phyloP scores from a whole-genome alignment of 2,797 vertebrate species.

The Sebastes flavidus region DNA sequence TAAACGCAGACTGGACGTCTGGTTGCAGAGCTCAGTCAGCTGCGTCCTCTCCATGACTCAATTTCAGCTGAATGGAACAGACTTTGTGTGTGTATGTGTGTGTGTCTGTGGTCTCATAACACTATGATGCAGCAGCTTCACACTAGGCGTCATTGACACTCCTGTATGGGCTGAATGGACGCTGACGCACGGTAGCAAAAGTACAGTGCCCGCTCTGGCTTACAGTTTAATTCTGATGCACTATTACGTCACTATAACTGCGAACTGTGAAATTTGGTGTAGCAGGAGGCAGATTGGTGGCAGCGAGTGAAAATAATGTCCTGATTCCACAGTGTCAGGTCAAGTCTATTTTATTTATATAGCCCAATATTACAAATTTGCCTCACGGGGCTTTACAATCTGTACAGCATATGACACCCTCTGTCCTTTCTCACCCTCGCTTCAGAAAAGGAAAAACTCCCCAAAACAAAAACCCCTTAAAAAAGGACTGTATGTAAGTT shows the following conservation, averaged over 20 bases:
- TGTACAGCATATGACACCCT: neutral
- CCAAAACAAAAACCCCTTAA: neutral
- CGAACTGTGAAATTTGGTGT: constrained; percentile 52
- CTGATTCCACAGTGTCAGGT: constrained; percentile 9
- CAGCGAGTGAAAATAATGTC: constrained; percentile 47
- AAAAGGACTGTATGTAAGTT: too few species aligned
- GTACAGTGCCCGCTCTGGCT: constrained; percentile 34
- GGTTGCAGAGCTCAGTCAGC: constrained; percentile 53
- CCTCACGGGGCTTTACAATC: neutral
- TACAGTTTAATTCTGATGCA: constrained; percentile 32
- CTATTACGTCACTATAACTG: constrained; percentile 46
- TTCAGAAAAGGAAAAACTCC: neutral
- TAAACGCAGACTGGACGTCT: constrained; percentile 43
- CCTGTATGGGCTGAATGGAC: constrained; percentile 47
- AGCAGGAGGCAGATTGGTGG: constrained; percentile 40
- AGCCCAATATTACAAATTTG: neutral
- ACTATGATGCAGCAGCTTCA: constrained; percentile 71
- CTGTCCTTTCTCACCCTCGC: neutral
- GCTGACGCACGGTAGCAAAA: constrained; percentile 66
- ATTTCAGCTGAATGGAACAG: constrained; percentile 58
- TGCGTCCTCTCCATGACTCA: constrained; percentile 61
- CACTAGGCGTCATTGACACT: constrained; percentile 73
- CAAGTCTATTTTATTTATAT: neutral
- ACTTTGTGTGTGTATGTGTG: constrained; percentile 57
- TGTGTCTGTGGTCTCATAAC: constrained; percentile 61